These are phyloP conservation scores for Stenolophus ochropezus DNA, from an alignment of 2,888 invertebrate genomes.

Conservation along the genomic window DNA sequence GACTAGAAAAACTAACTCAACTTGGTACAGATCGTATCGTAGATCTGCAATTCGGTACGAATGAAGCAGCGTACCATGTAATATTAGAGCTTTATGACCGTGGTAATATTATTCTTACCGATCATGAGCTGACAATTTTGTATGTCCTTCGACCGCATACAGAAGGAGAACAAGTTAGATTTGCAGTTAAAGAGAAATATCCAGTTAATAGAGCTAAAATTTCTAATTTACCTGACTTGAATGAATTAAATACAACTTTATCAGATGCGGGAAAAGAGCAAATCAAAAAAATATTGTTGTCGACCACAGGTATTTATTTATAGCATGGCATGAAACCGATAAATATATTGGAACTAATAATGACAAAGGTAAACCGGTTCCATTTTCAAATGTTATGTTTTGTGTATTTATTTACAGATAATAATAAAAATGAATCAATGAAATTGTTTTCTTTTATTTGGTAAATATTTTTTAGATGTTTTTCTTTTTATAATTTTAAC, in stretches of 20 bases:
- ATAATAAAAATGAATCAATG: no score
- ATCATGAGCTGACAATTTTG: conserved; percentile 90
- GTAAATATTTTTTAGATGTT: no score
- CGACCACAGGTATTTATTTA: conserved; percentile 80
- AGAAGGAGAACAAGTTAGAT: conserved; percentile 92
- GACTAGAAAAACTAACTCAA: conserved; percentile 90
- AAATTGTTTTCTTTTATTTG: no score
- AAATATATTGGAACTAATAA: no score
- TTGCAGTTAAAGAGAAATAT: conserved; percentile 95
- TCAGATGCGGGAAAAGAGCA: conserved; percentile 82
- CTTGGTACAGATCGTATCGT: conserved; percentile 95
- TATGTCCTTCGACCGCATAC: conserved; percentile 94
- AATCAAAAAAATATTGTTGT: conserved; percentile 86
- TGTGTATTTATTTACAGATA: no score
- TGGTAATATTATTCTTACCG: conserved; percentile 96
- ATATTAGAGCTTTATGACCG: conserved; percentile 96
- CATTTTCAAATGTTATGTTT: no score
- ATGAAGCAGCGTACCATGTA: conserved; percentile 95
- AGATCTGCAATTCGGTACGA: conserved; percentile 95
- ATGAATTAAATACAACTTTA: conserved; percentile 75
- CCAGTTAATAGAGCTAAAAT: conserved; percentile 86
- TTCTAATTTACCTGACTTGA: conserved; percentile 76
- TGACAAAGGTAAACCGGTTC: not conserved
- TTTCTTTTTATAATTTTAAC: no score
- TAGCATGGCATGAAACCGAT: not conserved